Evolutionary conservation across 2,797 vertebrate species (phyloP).

Genomic region (Urophycis tenuis): DNA sequence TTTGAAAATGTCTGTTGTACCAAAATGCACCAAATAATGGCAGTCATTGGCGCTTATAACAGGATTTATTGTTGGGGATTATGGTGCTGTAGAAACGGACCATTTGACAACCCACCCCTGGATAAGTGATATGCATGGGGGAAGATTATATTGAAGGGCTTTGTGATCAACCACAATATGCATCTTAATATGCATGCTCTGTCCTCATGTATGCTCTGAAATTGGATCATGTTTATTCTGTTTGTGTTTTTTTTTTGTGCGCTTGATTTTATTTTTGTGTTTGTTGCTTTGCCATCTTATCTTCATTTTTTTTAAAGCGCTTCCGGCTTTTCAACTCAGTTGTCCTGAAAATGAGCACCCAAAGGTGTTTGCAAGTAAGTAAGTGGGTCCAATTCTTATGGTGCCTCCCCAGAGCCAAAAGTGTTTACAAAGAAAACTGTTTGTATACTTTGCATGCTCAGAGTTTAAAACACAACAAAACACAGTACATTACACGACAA

Average conservation of each 20-base stretch:
- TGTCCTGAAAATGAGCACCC: too few relatives aligned
- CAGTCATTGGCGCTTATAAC: neutral
- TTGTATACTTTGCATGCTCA: too few relatives aligned
- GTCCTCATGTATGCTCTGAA: neutral
- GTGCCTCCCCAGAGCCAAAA: too few relatives aligned
- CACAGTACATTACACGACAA: too few relatives aligned
- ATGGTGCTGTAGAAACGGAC: neutral
- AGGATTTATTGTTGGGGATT: neutral
- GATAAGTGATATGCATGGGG: neutral
- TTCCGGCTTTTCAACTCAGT: too few relatives aligned
- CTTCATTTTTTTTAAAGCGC: too few relatives aligned
- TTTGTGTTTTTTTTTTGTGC: neutral
- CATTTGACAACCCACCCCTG: neutral
- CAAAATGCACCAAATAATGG: neutral
- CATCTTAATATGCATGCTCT: neutral
- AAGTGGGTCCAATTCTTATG: too few relatives aligned
- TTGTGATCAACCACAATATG: neutral
- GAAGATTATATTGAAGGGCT: neutral
- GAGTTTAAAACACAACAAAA: too few relatives aligned
- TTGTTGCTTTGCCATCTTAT: neutral
- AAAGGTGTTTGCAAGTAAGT: too few relatives aligned
- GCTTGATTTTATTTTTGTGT: neutral
- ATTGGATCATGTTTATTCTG: neutral
- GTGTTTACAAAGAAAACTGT: too few relatives aligned
- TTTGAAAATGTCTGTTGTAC: neutral